Percentiles rank a stretch among this genome's conserved stretches.
Evolutionary conservation across 2,888 invertebrate species (phyloP).

Genomic region (Zeuzera pyrina): DNA sequence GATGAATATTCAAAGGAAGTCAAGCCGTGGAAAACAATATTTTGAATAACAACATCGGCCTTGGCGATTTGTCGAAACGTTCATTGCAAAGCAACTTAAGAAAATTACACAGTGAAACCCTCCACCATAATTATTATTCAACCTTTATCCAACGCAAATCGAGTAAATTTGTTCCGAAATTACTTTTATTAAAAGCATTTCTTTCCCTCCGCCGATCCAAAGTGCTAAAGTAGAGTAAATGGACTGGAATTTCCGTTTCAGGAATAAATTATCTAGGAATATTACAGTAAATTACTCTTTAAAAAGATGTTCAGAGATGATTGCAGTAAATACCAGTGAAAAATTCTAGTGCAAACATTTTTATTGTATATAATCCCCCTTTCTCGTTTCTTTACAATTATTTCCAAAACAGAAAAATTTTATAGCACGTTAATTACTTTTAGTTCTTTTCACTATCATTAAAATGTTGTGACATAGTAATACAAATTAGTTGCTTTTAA

Average conservation of each 20-base stretch:
- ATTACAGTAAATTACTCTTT: constrained; percentile 47
- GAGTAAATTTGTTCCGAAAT: constrained; percentile 61
- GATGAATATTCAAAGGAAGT: constrained; percentile 34
- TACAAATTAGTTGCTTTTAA: too few relatives aligned
- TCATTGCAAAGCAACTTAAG: constrained; percentile 40
- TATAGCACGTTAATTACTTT: too few relatives aligned
- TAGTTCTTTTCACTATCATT: too few relatives aligned
- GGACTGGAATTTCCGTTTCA: constrained; percentile 60
- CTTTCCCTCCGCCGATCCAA: constrained; percentile 54
- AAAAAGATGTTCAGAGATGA: constrained; percentile 22
- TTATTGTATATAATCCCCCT: too few relatives aligned
- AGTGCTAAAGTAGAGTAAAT: constrained; percentile 65
- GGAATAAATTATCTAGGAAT: constrained; percentile 55
- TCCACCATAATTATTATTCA: constrained; percentile 57
- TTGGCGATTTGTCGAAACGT: constrained; percentile 23
- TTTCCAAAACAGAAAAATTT: too few relatives aligned
- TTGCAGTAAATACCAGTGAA: constrained; percentile 19
- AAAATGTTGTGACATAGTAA: too few relatives aligned
- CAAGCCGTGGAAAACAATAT: constrained; percentile 27
- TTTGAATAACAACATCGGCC: constrained; percentile 24
- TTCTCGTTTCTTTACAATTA: too few relatives aligned
- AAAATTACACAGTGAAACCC: constrained; percentile 38
- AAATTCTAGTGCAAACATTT: too few relatives aligned
- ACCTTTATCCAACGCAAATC: constrained; percentile 56
- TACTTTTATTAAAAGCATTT: constrained; percentile 68